phyloP scores from a whole-genome alignment of 1,140 invertebrate species.

The Ylistrum balloti region DNA sequence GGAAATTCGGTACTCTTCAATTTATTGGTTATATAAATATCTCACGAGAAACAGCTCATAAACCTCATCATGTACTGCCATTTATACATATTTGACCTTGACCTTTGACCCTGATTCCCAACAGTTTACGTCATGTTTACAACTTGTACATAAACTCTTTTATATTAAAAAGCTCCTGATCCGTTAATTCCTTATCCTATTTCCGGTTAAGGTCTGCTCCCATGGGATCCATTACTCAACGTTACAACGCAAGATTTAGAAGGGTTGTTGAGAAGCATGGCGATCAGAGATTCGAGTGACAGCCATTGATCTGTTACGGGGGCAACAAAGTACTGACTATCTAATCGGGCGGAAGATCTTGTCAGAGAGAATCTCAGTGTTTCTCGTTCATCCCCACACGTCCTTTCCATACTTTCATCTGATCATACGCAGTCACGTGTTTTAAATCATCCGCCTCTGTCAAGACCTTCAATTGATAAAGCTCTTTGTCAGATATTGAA shows the following conservation, averaged over 20 bases:
- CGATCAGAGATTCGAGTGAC: slow-evolving; percentile 17
- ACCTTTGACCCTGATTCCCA: neutral
- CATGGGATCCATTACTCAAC: neutral
- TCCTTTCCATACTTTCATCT: neutral
- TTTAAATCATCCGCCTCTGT: neutral
- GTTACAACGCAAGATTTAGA: neutral
- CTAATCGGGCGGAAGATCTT: slow-evolving; percentile 22
- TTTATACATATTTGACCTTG: neutral
- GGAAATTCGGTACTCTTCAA: too few relatives aligned
- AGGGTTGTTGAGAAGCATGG: neutral
- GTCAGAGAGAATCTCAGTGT: neutral
- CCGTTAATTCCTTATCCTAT: neutral
- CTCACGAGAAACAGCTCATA: too few relatives aligned
- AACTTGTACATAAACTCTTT: neutral
- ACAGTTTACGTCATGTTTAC: neutral
- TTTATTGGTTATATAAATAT: too few relatives aligned
- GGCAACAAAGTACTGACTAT: neutral
- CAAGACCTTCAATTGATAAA: slow-evolving; percentile 20
- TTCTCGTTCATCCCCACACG: neutral
- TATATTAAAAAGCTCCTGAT: slow-evolving; percentile 30
- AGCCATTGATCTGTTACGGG: neutral
- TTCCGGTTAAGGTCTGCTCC: neutral
- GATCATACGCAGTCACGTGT: slow-evolving; percentile 27
- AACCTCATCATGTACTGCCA: too few relatives aligned
- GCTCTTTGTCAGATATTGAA: slow-evolving; percentile 29